Base-by-base conservation (phyloP, 2,888 invertebrate genomes). In the Pedicia rivosa region DNA sequence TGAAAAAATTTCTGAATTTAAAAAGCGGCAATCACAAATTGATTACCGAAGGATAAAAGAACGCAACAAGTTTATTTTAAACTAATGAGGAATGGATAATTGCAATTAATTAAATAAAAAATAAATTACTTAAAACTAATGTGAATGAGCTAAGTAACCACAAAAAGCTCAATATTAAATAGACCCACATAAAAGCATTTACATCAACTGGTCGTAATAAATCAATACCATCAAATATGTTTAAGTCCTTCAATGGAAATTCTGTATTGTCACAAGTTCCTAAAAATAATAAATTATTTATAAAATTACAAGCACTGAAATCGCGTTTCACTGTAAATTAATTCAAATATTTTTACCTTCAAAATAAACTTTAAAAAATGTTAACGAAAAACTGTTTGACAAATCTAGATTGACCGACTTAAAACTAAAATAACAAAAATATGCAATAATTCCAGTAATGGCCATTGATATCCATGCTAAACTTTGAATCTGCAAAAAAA, bases 341-440 rank as follows among this genome's bases (percentile, higher is more conserved):
- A 19, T 13, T 10, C 12, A 27, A 5, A 15, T 15, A 5, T 14
- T 4, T 20, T 30, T 42, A 22, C 54, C 53, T 40, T 49, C 47
- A 44, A 61, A 61, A 35, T 61, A 61, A n/a, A 59, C 39, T n/a
- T 54, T 49, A 35, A 53, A 52, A 38, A 59, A 52, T 6, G 56
- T 48, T 9, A 49, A 48, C 40, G 49, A 48, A 4, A 56, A 42
- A 10, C 51, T 34, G 10, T 48, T 44, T 13, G 52, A 56, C 39
- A 47, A 29, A 5, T 38, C 50, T 14, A 51, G 32, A 0, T 20
- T 1, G 4, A 27, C 27, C 3, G 42, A 9, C 3, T 46, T 40
- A n/a, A 56, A 47, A 13, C 48, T 46, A 24, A 62, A 43, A 7
- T 50, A 41, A 40, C 62, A 57, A 32, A 47, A 53, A 40, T 58